A percentile compares a stretch with the other conserved stretches of the same genome.
These are phyloP conservation scores for Tragulus kanchil DNA, from an alignment of 2,113 vertebrate genomes.

Conservation along the genomic window DNA sequence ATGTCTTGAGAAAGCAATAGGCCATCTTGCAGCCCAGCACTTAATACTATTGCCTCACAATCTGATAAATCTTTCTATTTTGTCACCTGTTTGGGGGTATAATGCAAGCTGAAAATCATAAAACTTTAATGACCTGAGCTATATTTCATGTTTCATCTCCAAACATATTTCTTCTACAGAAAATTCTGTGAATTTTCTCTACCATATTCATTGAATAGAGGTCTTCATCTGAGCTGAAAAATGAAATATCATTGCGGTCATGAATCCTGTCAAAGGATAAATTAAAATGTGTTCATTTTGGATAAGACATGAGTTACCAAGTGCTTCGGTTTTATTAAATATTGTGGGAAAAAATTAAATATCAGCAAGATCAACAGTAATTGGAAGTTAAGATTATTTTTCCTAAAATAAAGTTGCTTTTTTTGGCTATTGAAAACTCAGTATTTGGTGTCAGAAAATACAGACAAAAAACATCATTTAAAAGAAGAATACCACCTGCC, in stretches of 20 bases:
- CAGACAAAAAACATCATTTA: neutral
- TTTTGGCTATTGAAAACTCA: slow-evolving; percentile 10
- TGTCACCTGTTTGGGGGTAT: slow-evolving; percentile 40
- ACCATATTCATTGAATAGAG: neutral
- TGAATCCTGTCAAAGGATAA: slow-evolving; percentile 59
- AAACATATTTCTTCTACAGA: slow-evolving; percentile 7
- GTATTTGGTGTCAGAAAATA: slow-evolving; percentile 39
- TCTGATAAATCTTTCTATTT: slow-evolving; percentile 71
- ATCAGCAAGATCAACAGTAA: neutral
- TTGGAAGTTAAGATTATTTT: neutral
- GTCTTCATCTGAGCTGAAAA: slow-evolving; percentile 43
- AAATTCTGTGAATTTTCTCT: slow-evolving; percentile 60
- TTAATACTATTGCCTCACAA: slow-evolving; percentile 48
- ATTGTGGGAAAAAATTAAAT: slow-evolving; percentile 51
- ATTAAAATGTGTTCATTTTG: slow-evolving; percentile 49
- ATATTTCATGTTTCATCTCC: slow-evolving; percentile 43
- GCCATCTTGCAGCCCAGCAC: slow-evolving; percentile 61
- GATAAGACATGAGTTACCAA: neutral
- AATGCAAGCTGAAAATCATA: slow-evolving; percentile 48
- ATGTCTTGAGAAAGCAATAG: slow-evolving; percentile 67
- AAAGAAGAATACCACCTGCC: neutral
- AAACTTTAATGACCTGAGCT: slow-evolving; percentile 52
- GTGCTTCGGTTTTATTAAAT: slow-evolving; percentile 38
- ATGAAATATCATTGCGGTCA: neutral
- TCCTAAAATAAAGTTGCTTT: neutral